A percentile compares a stretch with the other conserved stretches of the same genome.
Conservation (phyloP, 2,113 vertebrate genomes). For the Australoheros scitulus region DNA sequence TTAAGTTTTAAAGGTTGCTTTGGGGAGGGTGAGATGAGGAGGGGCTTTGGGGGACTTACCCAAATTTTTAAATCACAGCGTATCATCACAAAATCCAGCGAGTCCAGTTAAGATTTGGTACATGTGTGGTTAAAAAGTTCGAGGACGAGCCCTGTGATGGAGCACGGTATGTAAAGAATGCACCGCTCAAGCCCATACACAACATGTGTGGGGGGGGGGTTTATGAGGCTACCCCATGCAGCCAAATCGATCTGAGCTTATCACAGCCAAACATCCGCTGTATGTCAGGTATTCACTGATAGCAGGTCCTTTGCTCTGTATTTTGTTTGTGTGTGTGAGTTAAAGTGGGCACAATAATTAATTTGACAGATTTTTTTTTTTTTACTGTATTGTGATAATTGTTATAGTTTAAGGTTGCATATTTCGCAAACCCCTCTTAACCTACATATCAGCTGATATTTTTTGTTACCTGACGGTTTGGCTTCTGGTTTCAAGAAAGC, state of each 20-base stretch:
- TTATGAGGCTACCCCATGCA: constrained; percentile 34
- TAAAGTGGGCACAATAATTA: neutral
- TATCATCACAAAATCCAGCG: neutral
- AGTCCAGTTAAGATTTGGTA: constrained; percentile 17
- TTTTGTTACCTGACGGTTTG: neutral
- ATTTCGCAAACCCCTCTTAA: neutral
- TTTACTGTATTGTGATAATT: neutral
- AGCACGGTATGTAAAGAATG: constrained; percentile 71
- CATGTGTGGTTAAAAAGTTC: constrained; percentile 39
- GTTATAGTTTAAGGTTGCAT: neutral
- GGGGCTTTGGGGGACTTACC: neutral
- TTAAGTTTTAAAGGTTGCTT: neutral
- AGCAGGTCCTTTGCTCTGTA: neutral
- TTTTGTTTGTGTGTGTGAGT: neutral
- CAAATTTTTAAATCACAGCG: neutral
- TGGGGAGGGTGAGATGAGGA: neutral
- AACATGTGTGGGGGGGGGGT: neutral
- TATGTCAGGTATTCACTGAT: constrained; percentile 5
- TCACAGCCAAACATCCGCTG: neutral
- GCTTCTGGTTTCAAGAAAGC: neutral
- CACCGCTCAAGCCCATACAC: constrained; percentile 69
- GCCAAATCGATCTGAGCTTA: constrained; percentile 25
- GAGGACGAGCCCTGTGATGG: constrained; percentile 53
- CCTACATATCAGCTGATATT: neutral
- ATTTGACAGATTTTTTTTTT: neutral